Base-by-base conservation (phyloP, 1,140 invertebrate species). In the Sarcophaga peregrina region DNA sequence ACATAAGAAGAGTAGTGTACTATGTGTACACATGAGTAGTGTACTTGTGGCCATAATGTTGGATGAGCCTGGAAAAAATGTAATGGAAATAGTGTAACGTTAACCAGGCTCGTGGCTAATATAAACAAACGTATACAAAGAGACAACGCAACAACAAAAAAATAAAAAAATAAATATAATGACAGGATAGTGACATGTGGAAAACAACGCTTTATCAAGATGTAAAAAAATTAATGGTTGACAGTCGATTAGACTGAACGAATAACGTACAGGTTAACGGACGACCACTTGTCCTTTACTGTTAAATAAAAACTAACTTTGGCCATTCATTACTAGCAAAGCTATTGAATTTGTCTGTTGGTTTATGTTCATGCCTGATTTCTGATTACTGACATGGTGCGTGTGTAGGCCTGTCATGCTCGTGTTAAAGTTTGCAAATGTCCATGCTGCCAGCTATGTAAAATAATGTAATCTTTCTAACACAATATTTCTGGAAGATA, bases 151-250 rank as follows among this genome's bases (percentile, higher is more conserved):
- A 9, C 13, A n/a, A n/a, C 15, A n/a, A 15, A n/a, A 54, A 10
- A 11, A 58, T 3, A 58, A 58, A 58, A 58, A 13, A 58, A 15
- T 68, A 68, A 68, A n/a, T n/a, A 68, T 68, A 68, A 68, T 68
- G 62, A 68, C 17, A 25, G 62, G 62, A 68, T 68, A 68, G 62
- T 68, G 62, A 68, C 62, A 68, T 68, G 17, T 68, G 17, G n/a
- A 68, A 68, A 68, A 68, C 62, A 68, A 68, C 7, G n/a, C 20
- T 68, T 68, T 68, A 68, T 68, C 62, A 68, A 68, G 62, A 68
- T 68, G 62, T 68, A 20, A 68, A 37, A 52, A 68, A 20, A 68
- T n/a, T n/a, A 68, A 20, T 68, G 62, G 1, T 25, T 20, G 62
- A 68, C 62, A 68, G 17, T 20, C 9, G 62, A 68, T 68, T 68